Evolutionary conservation across 1,140 invertebrate genomes (phyloP).

Genomic region (Drosophila ananassae): DNA sequence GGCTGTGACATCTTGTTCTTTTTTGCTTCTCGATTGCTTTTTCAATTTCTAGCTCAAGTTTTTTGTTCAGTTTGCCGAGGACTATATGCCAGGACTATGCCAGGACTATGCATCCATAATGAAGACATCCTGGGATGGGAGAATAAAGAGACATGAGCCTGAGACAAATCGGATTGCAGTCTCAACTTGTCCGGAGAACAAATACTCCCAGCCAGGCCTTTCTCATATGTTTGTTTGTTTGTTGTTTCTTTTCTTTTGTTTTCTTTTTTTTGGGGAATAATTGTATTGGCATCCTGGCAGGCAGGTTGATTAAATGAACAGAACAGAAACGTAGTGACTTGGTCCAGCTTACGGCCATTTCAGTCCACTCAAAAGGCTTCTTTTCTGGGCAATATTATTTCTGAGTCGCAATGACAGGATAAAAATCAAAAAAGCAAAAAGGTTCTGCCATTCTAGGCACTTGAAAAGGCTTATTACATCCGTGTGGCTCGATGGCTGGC

Average conservation of each 20-base stretch:
- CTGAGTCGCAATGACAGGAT: slow-evolving; percentile 18
- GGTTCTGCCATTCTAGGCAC: slow-evolving; percentile 18
- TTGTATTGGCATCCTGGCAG: too few species aligned
- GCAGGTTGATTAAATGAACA: too few species aligned
- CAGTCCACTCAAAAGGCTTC: slow-evolving; percentile 7
- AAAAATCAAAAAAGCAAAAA: slow-evolving; percentile 5
- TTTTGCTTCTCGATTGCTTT: slow-evolving; percentile 18
- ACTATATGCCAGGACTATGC: neutral
- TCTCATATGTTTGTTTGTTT: too few species aligned
- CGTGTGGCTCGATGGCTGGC: neutral
- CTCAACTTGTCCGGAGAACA: slow-evolving; percentile 34
- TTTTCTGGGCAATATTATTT: slow-evolving; percentile 8
- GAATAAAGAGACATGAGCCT: slow-evolving; percentile 19
- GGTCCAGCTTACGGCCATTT: neutral
- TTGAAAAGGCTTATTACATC: slow-evolving; percentile 39
- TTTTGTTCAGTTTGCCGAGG: neutral
- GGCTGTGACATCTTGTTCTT: slow-evolving; percentile 45
- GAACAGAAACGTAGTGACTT: neutral
- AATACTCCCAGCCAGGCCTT: neutral
- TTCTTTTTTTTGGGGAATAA: neutral
- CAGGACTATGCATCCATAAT: slow-evolving; percentile 71
- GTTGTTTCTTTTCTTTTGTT: neutral
- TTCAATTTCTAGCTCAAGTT: slow-evolving; percentile 60
- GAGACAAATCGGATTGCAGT: slow-evolving; percentile 61
- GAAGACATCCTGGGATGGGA: slow-evolving; percentile 45